Evolutionary conservation across 2,797 vertebrate species (phyloP).

Genomic region (Eutrigla gurnardus): DNA sequence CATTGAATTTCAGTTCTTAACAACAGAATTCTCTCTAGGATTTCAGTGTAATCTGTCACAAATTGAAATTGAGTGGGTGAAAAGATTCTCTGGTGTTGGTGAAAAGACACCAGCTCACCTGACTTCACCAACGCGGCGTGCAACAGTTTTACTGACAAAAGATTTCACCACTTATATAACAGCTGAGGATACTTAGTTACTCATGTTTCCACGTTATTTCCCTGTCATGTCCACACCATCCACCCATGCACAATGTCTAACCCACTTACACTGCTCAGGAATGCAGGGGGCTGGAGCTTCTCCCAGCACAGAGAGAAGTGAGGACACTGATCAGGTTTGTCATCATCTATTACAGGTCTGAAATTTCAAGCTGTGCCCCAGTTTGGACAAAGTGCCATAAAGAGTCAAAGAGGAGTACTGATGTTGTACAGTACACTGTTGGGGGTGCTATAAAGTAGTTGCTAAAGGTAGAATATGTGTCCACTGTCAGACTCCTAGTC

Average conservation of each 20-base stretch:
- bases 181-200: conserved; percentile 2
- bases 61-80: conserved; percentile 4
- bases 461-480: background rate
- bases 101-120: conserved; percentile 7
- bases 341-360: conserved; percentile 1
- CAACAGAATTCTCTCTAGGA: background rate
- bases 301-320: background rate
- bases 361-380: background rate
- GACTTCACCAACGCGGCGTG: background rate
- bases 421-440: background rate
- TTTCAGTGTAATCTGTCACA: conserved; percentile 7
- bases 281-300: background rate
- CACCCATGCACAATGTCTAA: conserved; percentile 2
- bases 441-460: background rate
- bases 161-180: background rate
- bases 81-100: background rate
- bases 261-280: background rate
- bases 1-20: background rate
- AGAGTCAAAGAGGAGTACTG: background rate
- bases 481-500: background rate
- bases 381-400: background rate
- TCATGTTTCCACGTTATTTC: background rate
- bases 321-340: conserved; percentile 9
- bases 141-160: conserved; percentile 6
- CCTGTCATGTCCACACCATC: conserved; percentile 4